phyloP scores from a whole-genome alignment of 2,888 invertebrate species.

The Drosophila stalkeri region DNA sequence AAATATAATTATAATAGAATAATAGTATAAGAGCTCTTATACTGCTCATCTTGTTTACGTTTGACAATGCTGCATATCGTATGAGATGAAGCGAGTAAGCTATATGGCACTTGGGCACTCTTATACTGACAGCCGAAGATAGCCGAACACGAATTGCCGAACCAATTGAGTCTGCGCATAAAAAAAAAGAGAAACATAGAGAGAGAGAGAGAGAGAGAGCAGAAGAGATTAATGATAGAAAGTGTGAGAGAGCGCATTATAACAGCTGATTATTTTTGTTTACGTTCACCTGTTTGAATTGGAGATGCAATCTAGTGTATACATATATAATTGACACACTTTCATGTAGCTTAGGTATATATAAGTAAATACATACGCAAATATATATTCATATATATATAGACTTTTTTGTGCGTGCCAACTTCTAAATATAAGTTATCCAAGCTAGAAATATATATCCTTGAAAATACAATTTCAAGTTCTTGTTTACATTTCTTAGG shows the following conservation, averaged over 20 bases:
- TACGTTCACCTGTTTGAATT: conserved; percentile 48
- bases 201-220: conserved; percentile 14
- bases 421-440: conserved; percentile 50
- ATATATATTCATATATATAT: conserved; percentile 38
- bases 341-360: conserved; percentile 15
- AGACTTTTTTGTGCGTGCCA: conserved; percentile 47
- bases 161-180: conserved; percentile 46
- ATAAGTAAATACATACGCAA: conserved; percentile 23
- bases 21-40: conserved; percentile 55
- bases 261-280: conserved; percentile 56
- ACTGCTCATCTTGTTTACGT: conserved; percentile 61
- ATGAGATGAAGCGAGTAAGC: conserved; percentile 31
- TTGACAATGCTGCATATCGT: background rate
- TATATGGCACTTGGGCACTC: conserved; percentile 23
- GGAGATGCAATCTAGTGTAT: conserved; percentile 23
- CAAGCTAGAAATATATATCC: conserved; percentile 22
- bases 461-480: conserved; percentile 22
- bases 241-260: background rate
- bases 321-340: conserved; percentile 54
- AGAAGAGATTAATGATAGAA: background rate
- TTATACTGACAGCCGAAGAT: conserved; percentile 56
- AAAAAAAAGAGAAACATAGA: conserved; percentile 7
- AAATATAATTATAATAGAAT: conserved; percentile 9
- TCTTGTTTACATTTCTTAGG: conserved; percentile 22
- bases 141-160: conserved; percentile 33